A percentile compares a stretch with the other conserved stretches of the same genome.
Evolutionary conservation across 2,113 vertebrate species (phyloP).

Genomic region (Oryzias celebensis): DNA sequence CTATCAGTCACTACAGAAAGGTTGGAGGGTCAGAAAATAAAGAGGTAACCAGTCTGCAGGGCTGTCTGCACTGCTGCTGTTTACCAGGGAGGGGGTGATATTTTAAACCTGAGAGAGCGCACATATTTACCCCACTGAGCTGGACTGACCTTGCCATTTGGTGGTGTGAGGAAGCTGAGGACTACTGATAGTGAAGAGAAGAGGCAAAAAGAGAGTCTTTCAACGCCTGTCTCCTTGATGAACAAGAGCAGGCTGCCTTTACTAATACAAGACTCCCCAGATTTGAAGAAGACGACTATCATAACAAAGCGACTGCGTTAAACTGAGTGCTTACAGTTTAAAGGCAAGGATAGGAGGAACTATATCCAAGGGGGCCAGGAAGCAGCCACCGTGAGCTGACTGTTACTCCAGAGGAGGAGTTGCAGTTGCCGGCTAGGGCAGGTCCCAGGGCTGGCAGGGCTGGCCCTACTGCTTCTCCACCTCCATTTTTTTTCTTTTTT

Average conservation of each 20-base stretch:
- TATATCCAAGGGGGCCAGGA: slow-evolving; percentile 29
- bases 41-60: slow-evolving; percentile 78
- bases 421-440: slow-evolving; percentile 70
- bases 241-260: slow-evolving; percentile 21
- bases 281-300: slow-evolving; percentile 16
- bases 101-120: slow-evolving; percentile 66
- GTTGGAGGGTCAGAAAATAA: slow-evolving; percentile 87
- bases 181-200: slow-evolving; percentile 40
- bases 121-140: slow-evolving; percentile 77
- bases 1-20: slow-evolving; percentile 81
- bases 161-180: slow-evolving; percentile 59
- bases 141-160: slow-evolving; percentile 75
- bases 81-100: slow-evolving; percentile 73
- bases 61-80: slow-evolving; percentile 75
- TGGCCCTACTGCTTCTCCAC: slow-evolving; percentile 77
- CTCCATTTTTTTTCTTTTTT: slow-evolving; percentile 59
- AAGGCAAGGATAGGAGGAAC: slow-evolving; percentile 21
- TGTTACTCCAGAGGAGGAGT: slow-evolving; percentile 70
- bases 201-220: slow-evolving; percentile 28
- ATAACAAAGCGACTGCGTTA: slow-evolving; percentile 23
- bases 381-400: slow-evolving; percentile 72
- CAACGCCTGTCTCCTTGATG: slow-evolving; percentile 1
- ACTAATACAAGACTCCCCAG: slow-evolving; percentile 6
- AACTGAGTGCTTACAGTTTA: slow-evolving; percentile 26
- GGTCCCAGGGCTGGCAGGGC: slow-evolving; percentile 75